A percentile compares a stretch with the other conserved stretches of the same genome.
phyloP scores from a whole-genome alignment of 2,797 vertebrate species.

The Philypnodon macrostomus region DNA sequence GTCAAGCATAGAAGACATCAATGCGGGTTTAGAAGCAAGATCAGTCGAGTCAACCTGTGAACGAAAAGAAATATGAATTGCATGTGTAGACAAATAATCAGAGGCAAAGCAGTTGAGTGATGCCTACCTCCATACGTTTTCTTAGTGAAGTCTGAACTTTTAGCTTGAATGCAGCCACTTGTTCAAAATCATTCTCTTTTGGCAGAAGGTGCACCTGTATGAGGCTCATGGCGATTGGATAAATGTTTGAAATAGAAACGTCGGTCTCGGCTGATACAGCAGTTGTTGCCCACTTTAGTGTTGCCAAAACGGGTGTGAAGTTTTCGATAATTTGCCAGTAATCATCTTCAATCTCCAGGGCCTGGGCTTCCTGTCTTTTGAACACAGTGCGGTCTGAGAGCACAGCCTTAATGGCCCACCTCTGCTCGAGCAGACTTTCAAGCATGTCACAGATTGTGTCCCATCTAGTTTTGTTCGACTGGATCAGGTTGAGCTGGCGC shows the following conservation, averaged over 20 bases:
- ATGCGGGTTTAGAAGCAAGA: constrained; percentile 60
- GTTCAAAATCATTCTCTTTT: constrained; percentile 55
- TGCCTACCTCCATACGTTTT: constrained; percentile 59
- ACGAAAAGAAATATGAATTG: constrained; percentile 1
- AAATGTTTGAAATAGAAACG: constrained; percentile 68
- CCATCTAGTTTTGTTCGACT: constrained; percentile 56
- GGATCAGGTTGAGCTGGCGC: constrained; percentile 51
- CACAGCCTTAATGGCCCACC: constrained; percentile 66
- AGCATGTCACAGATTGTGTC: constrained; percentile 66
- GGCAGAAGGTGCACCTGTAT: constrained; percentile 63
- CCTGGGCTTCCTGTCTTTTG: constrained; percentile 51
- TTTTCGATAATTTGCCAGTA: constrained; percentile 68
- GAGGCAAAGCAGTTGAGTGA: too few relatives aligned
- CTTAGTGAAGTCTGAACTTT: constrained; percentile 61
- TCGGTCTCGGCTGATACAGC: constrained; percentile 63
- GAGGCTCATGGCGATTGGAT: constrained; percentile 70
- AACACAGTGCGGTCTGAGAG: constrained; percentile 62
- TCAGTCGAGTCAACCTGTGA: constrained; percentile 53
- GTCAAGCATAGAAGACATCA: constrained; percentile 66
- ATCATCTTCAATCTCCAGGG: constrained; percentile 60
- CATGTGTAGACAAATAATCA: too few relatives aligned
- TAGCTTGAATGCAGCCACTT: constrained; percentile 60
- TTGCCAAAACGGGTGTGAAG: constrained; percentile 58
- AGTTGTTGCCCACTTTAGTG: constrained; percentile 66
- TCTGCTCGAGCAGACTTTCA: constrained; percentile 55